phyloP scores from a whole-genome alignment of 2,888 invertebrate genomes.

The Leptinotarsa peninsularis region DNA sequence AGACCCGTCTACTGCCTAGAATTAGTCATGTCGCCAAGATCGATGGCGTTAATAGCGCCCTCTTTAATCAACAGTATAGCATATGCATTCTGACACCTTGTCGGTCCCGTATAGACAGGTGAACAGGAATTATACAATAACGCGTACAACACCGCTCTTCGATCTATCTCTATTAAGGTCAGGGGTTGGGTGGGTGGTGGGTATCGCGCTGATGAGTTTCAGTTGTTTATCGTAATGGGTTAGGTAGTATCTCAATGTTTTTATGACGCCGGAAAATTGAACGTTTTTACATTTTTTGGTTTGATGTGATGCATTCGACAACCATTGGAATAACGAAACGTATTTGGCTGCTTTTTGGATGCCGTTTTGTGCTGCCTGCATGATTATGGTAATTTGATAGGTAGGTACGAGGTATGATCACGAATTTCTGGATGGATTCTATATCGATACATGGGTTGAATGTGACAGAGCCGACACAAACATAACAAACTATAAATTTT shows the following conservation, averaged over 20 bases:
- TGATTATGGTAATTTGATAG: background rate
- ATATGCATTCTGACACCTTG: slow-evolving; percentile 52
- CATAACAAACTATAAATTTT: too few relatives aligned
- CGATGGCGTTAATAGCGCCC: slow-evolving; percentile 60
- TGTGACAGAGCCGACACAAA: too few relatives aligned
- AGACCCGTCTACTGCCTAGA: slow-evolving; percentile 57
- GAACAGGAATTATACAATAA: slow-evolving; percentile 35
- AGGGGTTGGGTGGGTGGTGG: slow-evolving; percentile 1
- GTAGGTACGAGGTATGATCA: background rate
- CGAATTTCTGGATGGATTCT: too few relatives aligned
- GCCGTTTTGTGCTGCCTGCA: background rate
- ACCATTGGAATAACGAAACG: background rate
- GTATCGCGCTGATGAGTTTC: slow-evolving; percentile 28
- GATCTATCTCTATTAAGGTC: slow-evolving; percentile 35
- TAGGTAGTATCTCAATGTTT: slow-evolving; percentile 21
- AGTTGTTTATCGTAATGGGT: slow-evolving; percentile 26
- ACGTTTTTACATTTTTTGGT: slow-evolving; percentile 23
- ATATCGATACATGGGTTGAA: too few relatives aligned
- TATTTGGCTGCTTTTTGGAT: background rate
- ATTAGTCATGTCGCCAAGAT: slow-evolving; percentile 62
- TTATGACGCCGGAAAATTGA: slow-evolving; percentile 22
- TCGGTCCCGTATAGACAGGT: slow-evolving; percentile 47
- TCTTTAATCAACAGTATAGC: slow-evolving; percentile 57
- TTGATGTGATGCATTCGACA: background rate
- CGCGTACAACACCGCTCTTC: slow-evolving; percentile 28